A percentile compares a stretch with the other conserved stretches of the same genome.
Evolutionary conservation across 2,888 invertebrate species (phyloP).

Genomic region (Anthrax anthrax): DNA sequence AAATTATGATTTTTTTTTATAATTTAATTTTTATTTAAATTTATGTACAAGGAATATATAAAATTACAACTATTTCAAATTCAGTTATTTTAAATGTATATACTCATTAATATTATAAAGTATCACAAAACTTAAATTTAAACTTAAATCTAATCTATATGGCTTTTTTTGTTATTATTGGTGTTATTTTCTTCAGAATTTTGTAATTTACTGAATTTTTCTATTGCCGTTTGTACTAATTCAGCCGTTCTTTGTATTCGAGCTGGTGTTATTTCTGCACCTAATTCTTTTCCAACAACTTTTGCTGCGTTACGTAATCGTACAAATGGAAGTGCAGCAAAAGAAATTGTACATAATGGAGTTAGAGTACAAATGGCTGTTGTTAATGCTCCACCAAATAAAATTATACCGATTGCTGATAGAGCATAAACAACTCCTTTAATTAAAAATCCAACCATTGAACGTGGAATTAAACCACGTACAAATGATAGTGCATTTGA

Average conservation of each 20-base stretch:
- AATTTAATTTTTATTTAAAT: too few relatives aligned
- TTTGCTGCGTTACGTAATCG: constrained; percentile 22
- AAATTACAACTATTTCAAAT: too few relatives aligned
- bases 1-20: too few relatives aligned
- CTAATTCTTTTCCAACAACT: constrained; percentile 25
- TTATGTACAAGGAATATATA: too few relatives aligned
- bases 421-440: constrained; percentile 34
- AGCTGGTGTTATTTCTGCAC: constrained; percentile 38
- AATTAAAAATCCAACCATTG: constrained; percentile 28
- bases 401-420: constrained; percentile 33
- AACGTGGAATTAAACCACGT: constrained; percentile 19
- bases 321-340: constrained; percentile 24
- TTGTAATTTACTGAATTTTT: constrained; percentile 36
- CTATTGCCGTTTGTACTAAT: constrained; percentile 40
- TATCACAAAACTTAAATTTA: background rate
- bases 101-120: background rate
- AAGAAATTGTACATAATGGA: constrained; percentile 40
- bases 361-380: constrained; percentile 42
- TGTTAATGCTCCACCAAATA: constrained; percentile 40
- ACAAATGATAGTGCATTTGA: constrained; percentile 16
- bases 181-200: constrained; percentile 9
- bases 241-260: constrained; percentile 38
- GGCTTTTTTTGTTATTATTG: too few relatives aligned
- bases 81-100: too few relatives aligned
- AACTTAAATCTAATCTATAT: background rate